Conservation (phyloP, 2,888 invertebrate species). For the Agrotis clavis region DNA sequence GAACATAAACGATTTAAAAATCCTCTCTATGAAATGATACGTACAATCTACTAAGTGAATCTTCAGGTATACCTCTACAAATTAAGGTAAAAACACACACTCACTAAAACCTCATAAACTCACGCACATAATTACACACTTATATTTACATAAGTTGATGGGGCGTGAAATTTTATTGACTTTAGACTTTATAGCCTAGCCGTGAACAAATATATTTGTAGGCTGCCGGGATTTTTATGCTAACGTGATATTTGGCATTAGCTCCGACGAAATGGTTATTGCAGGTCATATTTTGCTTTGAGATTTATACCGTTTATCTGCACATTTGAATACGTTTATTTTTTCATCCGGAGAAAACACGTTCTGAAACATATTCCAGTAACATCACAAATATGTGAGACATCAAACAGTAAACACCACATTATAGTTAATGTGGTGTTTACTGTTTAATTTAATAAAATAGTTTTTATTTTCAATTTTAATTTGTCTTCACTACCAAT, state of each 20-base stretch:
- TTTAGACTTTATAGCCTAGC: slow-evolving; percentile 37
- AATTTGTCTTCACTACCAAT: too few species aligned
- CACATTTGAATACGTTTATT: not conserved
- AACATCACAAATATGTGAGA: too few species aligned
- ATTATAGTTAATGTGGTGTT: too few species aligned
- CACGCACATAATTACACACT: slow-evolving; percentile 50
- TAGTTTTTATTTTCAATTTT: too few species aligned
- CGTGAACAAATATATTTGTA: slow-evolving; percentile 39
- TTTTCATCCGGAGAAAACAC: too few species aligned
- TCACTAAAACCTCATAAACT: slow-evolving; percentile 35
- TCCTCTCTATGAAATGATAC: not conserved
- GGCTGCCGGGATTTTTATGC: slow-evolving; percentile 48
- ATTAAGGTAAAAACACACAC: slow-evolving; percentile 42
- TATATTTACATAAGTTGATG: slow-evolving; percentile 60
- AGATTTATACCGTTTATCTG: not conserved
- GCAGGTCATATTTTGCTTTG: not conserved
- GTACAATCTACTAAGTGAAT: not conserved
- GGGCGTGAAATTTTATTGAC: slow-evolving; percentile 61
- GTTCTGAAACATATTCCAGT: too few species aligned
- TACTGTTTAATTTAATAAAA: too few species aligned
- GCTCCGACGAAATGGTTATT: slow-evolving; percentile 10
- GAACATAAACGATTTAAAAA: not conserved
- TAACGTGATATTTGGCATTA: slow-evolving; percentile 17
- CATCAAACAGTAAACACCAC: too few species aligned
- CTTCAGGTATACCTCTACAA: slow-evolving; percentile 18